These are phyloP conservation scores for Drosophila jambulina DNA, from an alignment of 1,140 invertebrate species.

Conservation along the genomic window DNA sequence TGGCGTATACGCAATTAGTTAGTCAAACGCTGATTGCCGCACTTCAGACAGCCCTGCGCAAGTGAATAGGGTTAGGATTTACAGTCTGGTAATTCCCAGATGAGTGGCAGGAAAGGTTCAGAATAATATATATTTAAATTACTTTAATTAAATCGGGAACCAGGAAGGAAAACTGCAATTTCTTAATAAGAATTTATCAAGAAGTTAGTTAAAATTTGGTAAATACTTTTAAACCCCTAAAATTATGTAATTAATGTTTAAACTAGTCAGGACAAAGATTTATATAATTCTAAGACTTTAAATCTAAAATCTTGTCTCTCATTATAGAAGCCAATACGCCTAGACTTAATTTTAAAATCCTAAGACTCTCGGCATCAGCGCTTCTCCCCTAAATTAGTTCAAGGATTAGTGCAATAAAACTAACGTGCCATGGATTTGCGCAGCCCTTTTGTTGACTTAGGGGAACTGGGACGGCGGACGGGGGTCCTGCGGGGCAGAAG, in stretches of 20 bases:
- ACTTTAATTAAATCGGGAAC: background rate
- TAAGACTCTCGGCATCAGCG: slow-evolving; percentile 35
- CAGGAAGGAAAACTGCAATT: background rate
- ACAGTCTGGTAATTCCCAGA: background rate
- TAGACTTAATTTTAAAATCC: slow-evolving; percentile 55
- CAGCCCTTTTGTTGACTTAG: slow-evolving; percentile 67
- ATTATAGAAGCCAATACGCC: slow-evolving; percentile 53
- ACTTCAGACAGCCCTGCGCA: slow-evolving; percentile 23
- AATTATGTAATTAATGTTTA: too few species aligned
- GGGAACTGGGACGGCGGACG: slow-evolving; percentile 9
- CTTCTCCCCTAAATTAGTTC: slow-evolving; percentile 69
- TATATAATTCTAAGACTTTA: background rate
- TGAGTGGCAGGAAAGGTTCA: too few species aligned
- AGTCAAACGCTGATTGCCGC: slow-evolving; percentile 67
- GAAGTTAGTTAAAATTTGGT: too few species aligned
- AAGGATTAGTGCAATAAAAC: slow-evolving; percentile 81
- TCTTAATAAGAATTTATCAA: too few species aligned
- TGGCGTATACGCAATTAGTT: slow-evolving; percentile 72
- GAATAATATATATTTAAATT: background rate
- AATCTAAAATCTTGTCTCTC: background rate
- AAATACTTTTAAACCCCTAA: too few species aligned
- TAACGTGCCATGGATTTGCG: slow-evolving; percentile 72
- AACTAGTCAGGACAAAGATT: background rate
- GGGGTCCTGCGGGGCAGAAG: background rate
- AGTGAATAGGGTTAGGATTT: slow-evolving; percentile 1